A percentile compares a stretch with the other conserved stretches of the same genome.
Conservation (phyloP, 1,140 invertebrate genomes). For the roundworm (Caenorhabditis elegans) region WBcel235 BX284603.4:9906501-9907000, state of each 20-base stretch:
- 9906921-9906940: neutral
- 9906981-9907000: constrained; percentile 31
- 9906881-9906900: neutral
- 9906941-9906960: constrained; percentile 4
- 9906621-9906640: no score
- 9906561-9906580: no score
- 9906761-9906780: neutral
- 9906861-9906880: neutral
- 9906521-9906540: no score
- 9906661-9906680: neutral
- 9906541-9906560: no score
- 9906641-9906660: neutral
- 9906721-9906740: neutral
- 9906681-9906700: neutral
- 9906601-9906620: no score
- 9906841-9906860: neutral
- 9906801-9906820: neutral
- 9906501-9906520: no score
- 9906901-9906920: no score
- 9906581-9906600: no score
- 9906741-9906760: neutral
- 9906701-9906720: neutral
- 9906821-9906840: neutral
- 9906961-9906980: constrained; percentile 23
- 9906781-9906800: no score